A percentile compares a stretch with the other conserved stretches of the same genome.
These are phyloP conservation scores for Excalfactoria chinensis DNA, from an alignment of 2,113 vertebrate genomes.

Conservation along the genomic window DNA sequence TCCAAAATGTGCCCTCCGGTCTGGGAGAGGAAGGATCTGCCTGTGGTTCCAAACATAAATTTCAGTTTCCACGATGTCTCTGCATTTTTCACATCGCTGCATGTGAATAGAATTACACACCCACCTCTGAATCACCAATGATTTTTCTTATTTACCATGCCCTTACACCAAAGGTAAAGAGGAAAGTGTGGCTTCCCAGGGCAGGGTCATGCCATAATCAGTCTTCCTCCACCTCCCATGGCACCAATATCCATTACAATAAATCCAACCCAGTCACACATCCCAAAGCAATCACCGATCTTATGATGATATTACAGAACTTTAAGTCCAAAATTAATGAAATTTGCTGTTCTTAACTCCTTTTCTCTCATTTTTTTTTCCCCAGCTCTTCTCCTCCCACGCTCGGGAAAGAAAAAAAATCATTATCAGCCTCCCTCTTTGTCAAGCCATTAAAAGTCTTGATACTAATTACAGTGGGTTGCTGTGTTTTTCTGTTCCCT, in stretches of 20 bases:
- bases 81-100: not conserved
- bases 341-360: not conserved
- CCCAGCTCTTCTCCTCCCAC: not conserved
- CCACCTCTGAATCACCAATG: constrained; percentile 14
- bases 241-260: not conserved
- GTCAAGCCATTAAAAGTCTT: not conserved
- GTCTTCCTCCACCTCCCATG: fast-evolving
- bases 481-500: not conserved
- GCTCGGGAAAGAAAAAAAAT: not conserved
- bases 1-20: not conserved
- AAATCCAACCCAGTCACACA: not conserved
- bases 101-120: not conserved
- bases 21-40: not conserved
- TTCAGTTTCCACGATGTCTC: not conserved
- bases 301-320: not conserved
- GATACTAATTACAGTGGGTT: not conserved
- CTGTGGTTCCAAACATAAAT: not conserved
- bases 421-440: not conserved
- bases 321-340: not conserved
- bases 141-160: not conserved
- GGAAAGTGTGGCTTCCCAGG: not conserved
- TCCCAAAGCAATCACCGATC: not conserved
- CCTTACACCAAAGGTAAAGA: not conserved
- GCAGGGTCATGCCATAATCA: not conserved
- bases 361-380: not conserved